Base-by-base conservation (phyloP, 2,797 vertebrate genomes). In the Mastacembelus armatus region DNA sequence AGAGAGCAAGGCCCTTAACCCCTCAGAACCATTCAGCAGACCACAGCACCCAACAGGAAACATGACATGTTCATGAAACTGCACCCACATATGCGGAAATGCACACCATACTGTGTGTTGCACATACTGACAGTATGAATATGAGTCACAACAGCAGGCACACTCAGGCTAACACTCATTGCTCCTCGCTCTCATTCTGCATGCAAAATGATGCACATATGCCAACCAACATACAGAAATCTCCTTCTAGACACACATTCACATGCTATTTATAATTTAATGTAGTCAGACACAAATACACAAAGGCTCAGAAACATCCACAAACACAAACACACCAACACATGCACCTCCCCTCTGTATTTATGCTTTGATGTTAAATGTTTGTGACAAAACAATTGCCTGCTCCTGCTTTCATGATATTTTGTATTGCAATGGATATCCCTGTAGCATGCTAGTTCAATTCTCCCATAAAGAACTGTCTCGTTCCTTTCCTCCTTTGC, bases 211-310 rank as follows among this genome's bases (percentile, higher is more conserved):
- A 88, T 87, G 80, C 78, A 77, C 39, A 27, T 66, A 72, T 58
- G 69, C 81, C 81, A 78, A 54, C 65, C 74, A 70, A 81, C 84
- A 70, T 70, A 74, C 78, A 77, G 77, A 77, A 81, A 89, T 86
- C 71, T 85, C 87, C 90, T 91, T 89, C 89, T 27, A 87, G 89
- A 89, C 82, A 70, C 88, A 85, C 91, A 85, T 90, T 88, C 87
- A 76, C 69, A 48, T 33, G 43, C 89, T 87, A 85, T 90, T 89
- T 89, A 85, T 89, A 84, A 88, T 88, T 81, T 69, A 78, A 79
- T 85, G 85, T 81, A 68, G 85, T 85, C 81, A 88, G 85, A 70
- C 68, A 27, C 47, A 58, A 62, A 79, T 66, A 52, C 66, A 84
- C 68, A 77, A 83, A 87, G 75, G 64, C 48, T 71, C 58, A 51